Conservation (phyloP, 2,888 invertebrate species). For the Sarcophaga rosellei region DNA sequence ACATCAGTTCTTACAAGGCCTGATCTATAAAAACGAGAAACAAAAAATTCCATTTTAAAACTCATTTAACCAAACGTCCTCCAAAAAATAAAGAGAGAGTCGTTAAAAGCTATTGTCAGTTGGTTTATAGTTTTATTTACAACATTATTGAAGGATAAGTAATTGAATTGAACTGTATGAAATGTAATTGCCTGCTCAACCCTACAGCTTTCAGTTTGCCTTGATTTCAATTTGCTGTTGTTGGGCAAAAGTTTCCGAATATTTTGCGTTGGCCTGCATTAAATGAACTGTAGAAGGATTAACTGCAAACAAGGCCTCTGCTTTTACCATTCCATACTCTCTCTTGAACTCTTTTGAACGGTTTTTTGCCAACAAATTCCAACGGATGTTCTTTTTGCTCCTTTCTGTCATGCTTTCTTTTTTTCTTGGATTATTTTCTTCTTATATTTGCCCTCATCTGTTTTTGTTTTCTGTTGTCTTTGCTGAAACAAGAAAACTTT, state of each 20-base stretch:
- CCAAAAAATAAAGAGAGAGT: not conserved
- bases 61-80: not conserved
- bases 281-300: conserved; percentile 59
- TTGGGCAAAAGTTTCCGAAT: not conserved
- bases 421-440: too few species aligned
- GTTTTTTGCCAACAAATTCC: conserved; percentile 8
- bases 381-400: conserved; percentile 35
- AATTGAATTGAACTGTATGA: conserved; percentile 56
- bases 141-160: conserved; percentile 59
- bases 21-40: not conserved
- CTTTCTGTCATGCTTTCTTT: not conserved
- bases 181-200: not conserved
- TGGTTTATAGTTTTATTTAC: conserved; percentile 36
- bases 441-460: not conserved
- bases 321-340: not conserved
- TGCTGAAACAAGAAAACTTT: conserved; percentile 54
- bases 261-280: conserved; percentile 42
- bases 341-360: not conserved
- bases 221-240: conserved; percentile 19
- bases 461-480: not conserved
- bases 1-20: not conserved
- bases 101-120: not conserved
- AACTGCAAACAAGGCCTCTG: conserved; percentile 49
- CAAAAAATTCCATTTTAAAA: conserved; percentile 27
- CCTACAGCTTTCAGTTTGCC: too few species aligned